Evolutionary conservation across 1,140 invertebrate species (phyloP).

Genomic region (Lepidurus packardi): DNA sequence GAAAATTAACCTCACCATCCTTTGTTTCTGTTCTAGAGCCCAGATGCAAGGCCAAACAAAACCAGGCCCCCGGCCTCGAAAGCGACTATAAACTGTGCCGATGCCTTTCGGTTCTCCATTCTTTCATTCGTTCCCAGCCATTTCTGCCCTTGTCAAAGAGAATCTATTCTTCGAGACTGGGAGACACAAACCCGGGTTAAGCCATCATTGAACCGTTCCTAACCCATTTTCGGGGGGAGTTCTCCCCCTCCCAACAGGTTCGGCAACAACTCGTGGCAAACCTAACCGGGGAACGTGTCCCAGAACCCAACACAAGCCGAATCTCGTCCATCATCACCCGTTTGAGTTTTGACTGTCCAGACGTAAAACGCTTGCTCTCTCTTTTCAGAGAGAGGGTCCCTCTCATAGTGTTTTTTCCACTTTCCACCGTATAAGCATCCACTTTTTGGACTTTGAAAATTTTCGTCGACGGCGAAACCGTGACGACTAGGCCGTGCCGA

Average conservation of each 20-base stretch:
- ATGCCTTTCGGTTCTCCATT: background rate
- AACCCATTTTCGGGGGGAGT: constrained; percentile 4
- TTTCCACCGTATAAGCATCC: no score
- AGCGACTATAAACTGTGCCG: background rate
- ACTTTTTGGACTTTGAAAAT: no score
- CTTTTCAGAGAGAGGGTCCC: no score
- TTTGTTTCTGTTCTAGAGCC: no score
- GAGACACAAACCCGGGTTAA: constrained; percentile 4
- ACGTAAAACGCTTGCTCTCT: no score
- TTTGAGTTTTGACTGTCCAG: background rate
- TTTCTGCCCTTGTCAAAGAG: background rate
- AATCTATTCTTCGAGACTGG: background rate
- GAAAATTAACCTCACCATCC: background rate
- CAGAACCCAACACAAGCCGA: background rate
- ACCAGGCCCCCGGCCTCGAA: background rate
- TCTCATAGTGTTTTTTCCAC: no score
- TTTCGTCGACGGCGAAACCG: no score
- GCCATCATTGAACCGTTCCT: background rate
- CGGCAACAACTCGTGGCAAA: background rate
- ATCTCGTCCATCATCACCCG: background rate
- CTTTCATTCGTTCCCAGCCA: background rate
- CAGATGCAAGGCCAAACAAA: background rate
- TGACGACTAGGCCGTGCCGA: no score
- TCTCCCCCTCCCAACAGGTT: constrained; percentile 3
- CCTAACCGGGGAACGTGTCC: background rate